Base-by-base conservation (phyloP, 1,140 invertebrate species). In the Drosophila setifemur region DNA sequence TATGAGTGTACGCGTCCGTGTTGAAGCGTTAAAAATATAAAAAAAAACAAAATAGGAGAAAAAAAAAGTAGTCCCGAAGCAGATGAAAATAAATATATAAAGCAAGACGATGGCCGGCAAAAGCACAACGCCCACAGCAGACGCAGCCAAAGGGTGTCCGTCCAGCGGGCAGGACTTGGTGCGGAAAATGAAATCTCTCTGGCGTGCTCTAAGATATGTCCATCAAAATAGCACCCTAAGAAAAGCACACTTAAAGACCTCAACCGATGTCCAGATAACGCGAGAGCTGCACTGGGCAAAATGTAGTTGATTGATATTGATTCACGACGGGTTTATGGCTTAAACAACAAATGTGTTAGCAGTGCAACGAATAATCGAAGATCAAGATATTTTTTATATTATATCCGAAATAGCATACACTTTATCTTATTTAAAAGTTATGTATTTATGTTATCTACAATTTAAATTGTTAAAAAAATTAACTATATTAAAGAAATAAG, bases 1-100 rank as follows among this genome's bases (percentile, higher is more conserved):
- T 25, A 33, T 48, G 33, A n/a, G 14, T 23, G 28, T 23, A 18
- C 25, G 23, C 43, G 40, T 12, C 28, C 47, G 68, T 44, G 67
- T 72, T 72, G 68, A 72, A 72, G 67, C 67, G 67, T 70, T 47
- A 66, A 66, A 66, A 61, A 23, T 5, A 23, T 31, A 39, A 64
- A 64, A 39, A 40, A 9, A 52, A 9, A 53, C 12, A 37, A 35
- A 18, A 54, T 40, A 60, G 12, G 1, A n/a, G 11, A 33, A 31
- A 40, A 29, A 19, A 45, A 40, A 63, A 40, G 25, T n/a, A n/a
- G n/a, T n/a, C n/a, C n/a, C n/a, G n/a, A n/a, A 43, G 21, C 18
- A 52, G 5, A 55, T 61, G 49, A 44, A 64, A 60, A 60, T 60
- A 58, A 58, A 57, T 57, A 60, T 42, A 60, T 42, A 57, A 29